A percentile compares a stretch with the other conserved stretches of the same genome.
These are phyloP conservation scores for Corvus hawaiiensis DNA, from an alignment of 2,113 vertebrate genomes.

Conservation along the genomic window DNA sequence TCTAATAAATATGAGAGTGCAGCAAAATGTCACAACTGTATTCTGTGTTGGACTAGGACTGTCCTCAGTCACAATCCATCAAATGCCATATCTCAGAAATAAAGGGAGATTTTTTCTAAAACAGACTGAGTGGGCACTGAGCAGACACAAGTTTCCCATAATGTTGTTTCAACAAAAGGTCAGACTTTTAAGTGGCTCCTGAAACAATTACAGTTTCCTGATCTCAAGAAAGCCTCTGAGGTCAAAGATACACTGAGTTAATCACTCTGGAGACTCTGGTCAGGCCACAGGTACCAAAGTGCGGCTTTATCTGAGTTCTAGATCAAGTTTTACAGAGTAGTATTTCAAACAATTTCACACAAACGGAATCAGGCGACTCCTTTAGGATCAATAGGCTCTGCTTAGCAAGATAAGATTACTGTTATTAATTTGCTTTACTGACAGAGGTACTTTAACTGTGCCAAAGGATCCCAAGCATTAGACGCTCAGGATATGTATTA, in stretches of 20 bases:
- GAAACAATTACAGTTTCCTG: slow-evolving; percentile 41
- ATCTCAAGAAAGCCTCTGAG: slow-evolving; percentile 49
- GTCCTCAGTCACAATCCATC: background rate
- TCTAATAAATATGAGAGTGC: background rate
- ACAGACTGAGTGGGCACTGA: background rate
- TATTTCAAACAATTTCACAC: slow-evolving; percentile 76
- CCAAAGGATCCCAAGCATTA: slow-evolving; percentile 45
- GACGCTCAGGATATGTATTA: slow-evolving; percentile 44
- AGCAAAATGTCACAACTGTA: background rate
- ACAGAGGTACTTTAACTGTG: slow-evolving; percentile 63
- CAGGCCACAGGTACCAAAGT: slow-evolving; percentile 47
- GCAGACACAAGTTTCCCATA: background rate
- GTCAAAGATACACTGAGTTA: slow-evolving; percentile 69
- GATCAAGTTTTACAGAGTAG: slow-evolving; percentile 68
- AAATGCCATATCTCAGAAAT: background rate
- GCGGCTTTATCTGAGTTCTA: slow-evolving; percentile 64
- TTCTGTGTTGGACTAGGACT: background rate
- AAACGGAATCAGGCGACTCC: slow-evolving; percentile 67
- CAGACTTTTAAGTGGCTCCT: slow-evolving; percentile 57
- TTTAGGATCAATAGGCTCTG: slow-evolving; percentile 65
- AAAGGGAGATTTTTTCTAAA: background rate
- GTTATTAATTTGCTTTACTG: slow-evolving; percentile 72
- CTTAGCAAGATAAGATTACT: slow-evolving; percentile 71
- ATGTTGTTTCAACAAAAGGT: background rate
- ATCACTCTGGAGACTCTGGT: slow-evolving; percentile 42